These are phyloP conservation scores for Lampris megalopsis DNA, from an alignment of 2,113 vertebrate genomes.

Conservation along the genomic window DNA sequence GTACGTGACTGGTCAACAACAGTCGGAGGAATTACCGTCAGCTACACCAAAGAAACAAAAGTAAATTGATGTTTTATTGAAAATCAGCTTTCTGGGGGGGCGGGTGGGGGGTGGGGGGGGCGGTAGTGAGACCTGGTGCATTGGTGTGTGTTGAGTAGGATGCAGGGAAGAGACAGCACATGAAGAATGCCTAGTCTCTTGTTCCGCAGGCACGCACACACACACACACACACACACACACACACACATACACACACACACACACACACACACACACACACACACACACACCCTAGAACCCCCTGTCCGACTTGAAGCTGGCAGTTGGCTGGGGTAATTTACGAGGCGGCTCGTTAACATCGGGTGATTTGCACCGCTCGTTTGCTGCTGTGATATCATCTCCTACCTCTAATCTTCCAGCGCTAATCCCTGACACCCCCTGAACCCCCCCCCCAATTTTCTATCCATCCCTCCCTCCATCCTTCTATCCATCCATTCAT, in stretches of 20 bases:
- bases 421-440: conserved; percentile 66
- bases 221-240: conserved; percentile 10
- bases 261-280: conserved; percentile 9
- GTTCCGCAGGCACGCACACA: no score
- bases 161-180: conserved; percentile 37
- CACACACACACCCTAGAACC: no score
- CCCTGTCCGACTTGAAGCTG: conserved; percentile 44
- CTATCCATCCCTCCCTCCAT: conserved; percentile 48
- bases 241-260: conserved; percentile 4
- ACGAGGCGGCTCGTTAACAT: conserved; percentile 83
- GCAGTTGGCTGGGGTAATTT: conserved; percentile 77
- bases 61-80: conserved; percentile 28
- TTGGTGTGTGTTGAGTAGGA: conserved; percentile 22
- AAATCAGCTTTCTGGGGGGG: no score
- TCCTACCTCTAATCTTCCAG: conserved; percentile 70
- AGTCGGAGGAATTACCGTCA: conserved; percentile 31
- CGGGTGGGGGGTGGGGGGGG: no score
- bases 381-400: conserved; percentile 83
- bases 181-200: no score
- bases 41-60: neutral
- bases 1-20: conserved; percentile 29
- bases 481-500: no score
- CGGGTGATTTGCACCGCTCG: conserved; percentile 81
- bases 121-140: no score
- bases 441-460: conserved; percentile 45